Percentiles rank a stretch among this genome's conserved stretches.
Evolutionary conservation across 2,113 vertebrate genomes (phyloP).

Genomic region (Lycaon pictus): DNA sequence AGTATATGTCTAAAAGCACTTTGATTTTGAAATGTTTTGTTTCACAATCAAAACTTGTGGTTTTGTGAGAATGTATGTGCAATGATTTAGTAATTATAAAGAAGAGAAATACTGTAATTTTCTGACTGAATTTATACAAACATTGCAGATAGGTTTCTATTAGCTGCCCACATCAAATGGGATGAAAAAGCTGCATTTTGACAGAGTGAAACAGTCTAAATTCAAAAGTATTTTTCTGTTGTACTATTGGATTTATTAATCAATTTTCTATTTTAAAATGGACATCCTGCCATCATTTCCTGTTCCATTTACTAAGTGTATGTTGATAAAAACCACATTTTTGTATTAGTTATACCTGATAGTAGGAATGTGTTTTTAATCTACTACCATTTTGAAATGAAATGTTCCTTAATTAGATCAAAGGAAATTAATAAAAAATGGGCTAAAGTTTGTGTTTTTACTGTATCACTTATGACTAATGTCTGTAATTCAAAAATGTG

Average conservation of each 20-base stretch:
- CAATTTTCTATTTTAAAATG: neutral
- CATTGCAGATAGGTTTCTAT: neutral
- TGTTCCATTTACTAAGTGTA: neutral
- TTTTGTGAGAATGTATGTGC: neutral
- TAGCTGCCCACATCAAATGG: neutral
- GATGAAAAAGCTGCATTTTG: neutral
- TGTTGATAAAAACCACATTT: neutral
- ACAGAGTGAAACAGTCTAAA: neutral
- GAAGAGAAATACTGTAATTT: neutral
- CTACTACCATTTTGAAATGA: neutral
- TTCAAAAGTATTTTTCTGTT: neutral
- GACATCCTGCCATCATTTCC: neutral
- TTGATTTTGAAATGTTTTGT: neutral
- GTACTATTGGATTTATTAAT: neutral
- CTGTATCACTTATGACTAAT: slow-evolving; percentile 59
- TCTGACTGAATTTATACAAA: neutral
- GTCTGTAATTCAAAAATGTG: slow-evolving; percentile 69
- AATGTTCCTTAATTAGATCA: slow-evolving; percentile 34
- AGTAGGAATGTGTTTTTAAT: neutral
- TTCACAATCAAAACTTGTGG: neutral
- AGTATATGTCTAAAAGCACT: slow-evolving; percentile 58
- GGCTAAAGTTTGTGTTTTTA: slow-evolving; percentile 55
- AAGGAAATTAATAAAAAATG: slow-evolving; percentile 48
- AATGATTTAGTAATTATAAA: too few relatives aligned
- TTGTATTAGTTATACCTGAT: neutral